Percentiles rank a stretch among this genome's conserved stretches.
These are phyloP conservation scores for Chaetops frenatus DNA, from an alignment of 2,113 vertebrate species.

Conservation along the genomic window DNA sequence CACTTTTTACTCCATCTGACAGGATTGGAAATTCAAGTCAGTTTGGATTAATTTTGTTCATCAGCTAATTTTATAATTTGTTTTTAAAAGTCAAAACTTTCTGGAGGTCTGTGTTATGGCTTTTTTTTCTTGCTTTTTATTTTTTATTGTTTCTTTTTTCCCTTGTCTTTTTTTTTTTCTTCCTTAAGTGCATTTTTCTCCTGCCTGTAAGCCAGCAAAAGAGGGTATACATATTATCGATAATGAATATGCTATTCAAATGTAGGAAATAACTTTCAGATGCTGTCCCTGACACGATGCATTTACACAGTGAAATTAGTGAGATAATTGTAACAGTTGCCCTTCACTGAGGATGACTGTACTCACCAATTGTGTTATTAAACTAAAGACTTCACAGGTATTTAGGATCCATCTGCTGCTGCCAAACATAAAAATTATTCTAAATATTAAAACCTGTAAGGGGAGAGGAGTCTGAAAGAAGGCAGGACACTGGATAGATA, in stretches of 20 bases:
- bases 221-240: not conserved
- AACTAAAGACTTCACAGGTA: not conserved
- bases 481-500: not conserved
- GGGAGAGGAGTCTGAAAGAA: not conserved
- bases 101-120: rapidly evolving
- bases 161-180: not conserved
- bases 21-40: constrained; percentile 28
- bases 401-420: constrained; percentile 10
- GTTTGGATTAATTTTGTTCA: constrained; percentile 46
- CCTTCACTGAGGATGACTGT: constrained; percentile 10
- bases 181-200: not conserved
- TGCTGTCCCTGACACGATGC: not conserved
- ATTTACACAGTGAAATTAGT: not conserved
- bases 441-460: not conserved
- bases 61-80: constrained; percentile 38
- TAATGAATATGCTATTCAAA: not conserved
- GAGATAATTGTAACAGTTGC: constrained; percentile 3
- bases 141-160: not conserved
- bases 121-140: rapidly evolving
- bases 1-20: constrained; percentile 19
- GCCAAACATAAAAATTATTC: not conserved
- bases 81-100: not conserved
- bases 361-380: not conserved
- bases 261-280: not conserved
- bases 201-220: not conserved